Conservation (phyloP, 2,888 invertebrate species). For the Thecocarcelia acutangulata region DNA sequence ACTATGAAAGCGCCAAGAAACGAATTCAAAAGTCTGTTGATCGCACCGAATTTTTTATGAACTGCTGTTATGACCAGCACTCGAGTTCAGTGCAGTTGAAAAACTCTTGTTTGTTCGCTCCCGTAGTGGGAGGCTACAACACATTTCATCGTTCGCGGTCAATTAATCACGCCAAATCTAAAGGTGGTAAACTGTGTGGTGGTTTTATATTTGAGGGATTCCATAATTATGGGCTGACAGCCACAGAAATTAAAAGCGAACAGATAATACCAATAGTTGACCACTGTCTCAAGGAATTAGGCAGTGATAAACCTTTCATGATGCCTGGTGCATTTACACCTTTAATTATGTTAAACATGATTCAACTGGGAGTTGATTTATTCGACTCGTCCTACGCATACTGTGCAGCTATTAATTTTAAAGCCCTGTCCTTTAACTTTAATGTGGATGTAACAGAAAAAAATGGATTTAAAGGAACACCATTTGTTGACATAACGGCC, state of each 20-base stretch:
- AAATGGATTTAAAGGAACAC: constrained; percentile 77
- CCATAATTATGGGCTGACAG: constrained; percentile 86
- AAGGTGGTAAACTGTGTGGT: constrained; percentile 82
- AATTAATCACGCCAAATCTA: constrained; percentile 83
- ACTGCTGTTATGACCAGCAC: constrained; percentile 86
- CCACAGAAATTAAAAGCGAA: constrained; percentile 82
- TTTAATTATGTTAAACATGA: constrained; percentile 86
- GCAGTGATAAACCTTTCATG: constrained; percentile 84
- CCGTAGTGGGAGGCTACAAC: constrained; percentile 86
- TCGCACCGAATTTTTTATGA: constrained; percentile 86
- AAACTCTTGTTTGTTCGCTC: constrained; percentile 82
- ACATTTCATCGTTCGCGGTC: constrained; percentile 85
- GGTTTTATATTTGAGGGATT: constrained; percentile 93
- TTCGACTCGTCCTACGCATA: constrained; percentile 94
- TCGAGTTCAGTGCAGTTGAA: constrained; percentile 82
- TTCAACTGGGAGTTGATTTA: constrained; percentile 90
- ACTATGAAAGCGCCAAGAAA: constrained; percentile 85
- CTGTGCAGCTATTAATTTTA: constrained; percentile 86
- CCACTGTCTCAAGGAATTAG: constrained; percentile 82
- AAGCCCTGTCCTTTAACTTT: constrained; percentile 86
- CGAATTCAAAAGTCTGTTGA: constrained; percentile 87
- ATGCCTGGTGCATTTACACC: constrained; percentile 92
- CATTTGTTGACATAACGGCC: constrained; percentile 84
- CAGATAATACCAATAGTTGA: constrained; percentile 84
- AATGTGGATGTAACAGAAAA: constrained; percentile 74